Conservation (phyloP, 2,888 invertebrate genomes). For the Eledone cirrhosa region DNA sequence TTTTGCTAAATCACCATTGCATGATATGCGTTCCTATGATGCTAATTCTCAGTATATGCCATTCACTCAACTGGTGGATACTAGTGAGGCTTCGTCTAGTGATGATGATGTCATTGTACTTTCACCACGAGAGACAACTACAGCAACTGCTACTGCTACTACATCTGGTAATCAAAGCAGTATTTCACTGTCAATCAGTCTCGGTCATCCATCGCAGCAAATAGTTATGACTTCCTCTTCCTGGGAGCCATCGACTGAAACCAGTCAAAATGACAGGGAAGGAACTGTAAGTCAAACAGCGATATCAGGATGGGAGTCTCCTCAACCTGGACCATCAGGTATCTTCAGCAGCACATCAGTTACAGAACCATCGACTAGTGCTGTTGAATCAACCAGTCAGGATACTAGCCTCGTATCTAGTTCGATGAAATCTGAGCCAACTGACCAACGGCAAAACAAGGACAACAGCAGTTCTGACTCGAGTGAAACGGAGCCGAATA, state of each 20-base stretch:
- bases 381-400: conserved; percentile 10
- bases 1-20: conserved; percentile 85
- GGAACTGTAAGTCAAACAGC: conserved; percentile 25
- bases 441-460: background rate
- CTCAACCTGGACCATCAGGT: conserved; percentile 56
- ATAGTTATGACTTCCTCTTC: conserved; percentile 43
- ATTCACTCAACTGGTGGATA: conserved; percentile 37
- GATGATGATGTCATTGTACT: conserved; percentile 49
- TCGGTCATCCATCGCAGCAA: conserved; percentile 14
- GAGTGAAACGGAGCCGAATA: conserved; percentile 35
- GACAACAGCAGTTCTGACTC: conserved; percentile 33
- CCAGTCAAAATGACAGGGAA: conserved; percentile 38
- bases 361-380: conserved; percentile 5
- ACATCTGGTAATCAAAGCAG: conserved; percentile 24
- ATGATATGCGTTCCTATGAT: conserved; percentile 78
- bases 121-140: conserved; percentile 33
- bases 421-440: background rate
- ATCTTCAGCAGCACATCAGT: background rate
- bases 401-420: conserved; percentile 27
- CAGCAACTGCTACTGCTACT: conserved; percentile 20
- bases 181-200: conserved; percentile 11
- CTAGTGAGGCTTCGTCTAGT: conserved; percentile 34
- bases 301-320: conserved; percentile 57
- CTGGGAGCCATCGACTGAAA: conserved; percentile 51
- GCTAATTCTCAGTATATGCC: conserved; percentile 60